Percentiles rank a stretch among this genome's conserved stretches.
These are phyloP conservation scores for Haliclona indistincta DNA, from an alignment of 37 sponge, comb jelly and placozoan genomes.

Conservation along the genomic window DNA sequence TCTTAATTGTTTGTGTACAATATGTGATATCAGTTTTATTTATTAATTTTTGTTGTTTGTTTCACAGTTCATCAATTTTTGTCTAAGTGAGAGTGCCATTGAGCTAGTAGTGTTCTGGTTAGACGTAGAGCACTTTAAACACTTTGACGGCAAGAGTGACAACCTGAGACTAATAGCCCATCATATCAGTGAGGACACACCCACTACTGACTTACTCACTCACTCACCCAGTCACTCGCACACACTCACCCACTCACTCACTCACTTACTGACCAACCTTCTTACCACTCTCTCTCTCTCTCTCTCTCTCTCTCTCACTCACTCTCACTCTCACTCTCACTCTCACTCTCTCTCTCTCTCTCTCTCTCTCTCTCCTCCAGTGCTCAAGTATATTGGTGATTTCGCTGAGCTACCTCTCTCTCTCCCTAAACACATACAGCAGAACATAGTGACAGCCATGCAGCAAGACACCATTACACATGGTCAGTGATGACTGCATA, in stretches of 20 bases:
- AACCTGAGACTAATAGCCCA: slow-evolving; percentile 64
- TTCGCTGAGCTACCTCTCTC: slow-evolving; percentile 69
- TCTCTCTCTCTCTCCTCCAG: slow-evolving; percentile 15
- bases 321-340: background rate
- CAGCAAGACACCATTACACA: slow-evolving; percentile 1
- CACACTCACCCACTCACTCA: background rate
- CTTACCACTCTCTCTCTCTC: background rate
- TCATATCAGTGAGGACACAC: slow-evolving; percentile 43
- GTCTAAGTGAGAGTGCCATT: slow-evolving; percentile 42
- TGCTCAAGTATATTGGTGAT: slow-evolving; percentile 68
- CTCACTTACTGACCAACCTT: background rate
- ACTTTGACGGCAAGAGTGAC: slow-evolving; percentile 62
- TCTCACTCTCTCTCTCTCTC: background rate
- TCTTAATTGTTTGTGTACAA: no score
- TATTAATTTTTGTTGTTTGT: background rate
- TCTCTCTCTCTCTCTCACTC: background rate
- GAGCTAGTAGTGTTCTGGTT: slow-evolving; percentile 72
- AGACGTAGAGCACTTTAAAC: slow-evolving; percentile 72
- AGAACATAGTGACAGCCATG: slow-evolving; percentile 24
- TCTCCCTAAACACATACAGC: slow-evolving; percentile 41
- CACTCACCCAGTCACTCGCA: background rate
- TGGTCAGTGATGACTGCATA: slow-evolving; percentile 2
- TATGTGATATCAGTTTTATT: background rate
- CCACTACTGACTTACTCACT: background rate
- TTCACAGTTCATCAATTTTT: slow-evolving; percentile 59